Base-by-base conservation (phyloP, 2,113 vertebrate genomes). In the Oryzias javanicus region DNA sequence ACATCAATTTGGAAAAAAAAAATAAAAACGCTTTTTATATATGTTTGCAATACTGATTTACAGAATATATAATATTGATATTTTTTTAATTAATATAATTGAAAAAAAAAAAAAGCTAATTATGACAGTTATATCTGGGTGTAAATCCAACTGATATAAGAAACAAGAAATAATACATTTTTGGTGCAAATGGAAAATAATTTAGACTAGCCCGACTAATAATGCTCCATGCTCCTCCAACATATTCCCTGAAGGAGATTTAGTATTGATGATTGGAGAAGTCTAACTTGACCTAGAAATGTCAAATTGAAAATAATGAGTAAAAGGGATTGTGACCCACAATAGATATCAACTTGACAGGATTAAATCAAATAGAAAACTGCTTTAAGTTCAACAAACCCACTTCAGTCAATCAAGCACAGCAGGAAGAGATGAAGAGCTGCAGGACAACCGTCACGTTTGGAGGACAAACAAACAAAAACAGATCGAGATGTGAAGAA, bases 251-350 rank as follows among this genome's bases (percentile, higher is more conserved):
- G 44, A 44, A 41, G 63, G 54, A 27, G 16, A 42, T 13, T 40
- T 29, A 44, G 14, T 41, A 4, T 56, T 54, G 48, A 62, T 27
- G 25, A 27, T 27, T 27, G 57, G 27, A 51, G 48, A 55, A 58
- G 69, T 61, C 66, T 49, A 59, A 76, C 44, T 60, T 76, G 75
- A 79, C 75, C 70, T 76, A 46, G 54, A 82, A 79, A 64, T 29
- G 53, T 70, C 69, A 12, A 1, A 19, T 10, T 16, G 40, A 52
- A 14, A 58, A n/a, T 18, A 10, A 55, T 20, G 27, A 64, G 44
- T 14, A 22, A 14, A 46, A 56, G 22, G 22, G 20, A 6, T 44
- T 55, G 18, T 55, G 29, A 70, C 45, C 56, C 49, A 49, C 45
- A 24, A 12, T 18, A 49, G 17, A 44, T n/a, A 55, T 65, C 46